A percentile compares a stretch with the other conserved stretches of the same genome.
phyloP scores from a whole-genome alignment of 37 sponge, comb jelly and placozoan species.

The Beroe forskalii region DNA sequence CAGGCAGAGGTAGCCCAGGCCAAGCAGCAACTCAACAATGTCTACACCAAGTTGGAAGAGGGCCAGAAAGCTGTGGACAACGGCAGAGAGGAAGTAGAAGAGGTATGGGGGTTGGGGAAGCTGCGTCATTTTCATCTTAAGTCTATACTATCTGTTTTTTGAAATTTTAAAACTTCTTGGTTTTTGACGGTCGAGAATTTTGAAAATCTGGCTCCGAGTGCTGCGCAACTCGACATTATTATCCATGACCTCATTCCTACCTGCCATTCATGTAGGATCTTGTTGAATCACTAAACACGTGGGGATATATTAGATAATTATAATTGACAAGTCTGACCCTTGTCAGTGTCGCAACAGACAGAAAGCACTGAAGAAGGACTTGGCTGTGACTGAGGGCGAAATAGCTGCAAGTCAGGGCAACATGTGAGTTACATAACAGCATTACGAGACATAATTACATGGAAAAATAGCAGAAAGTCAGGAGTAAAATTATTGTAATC shows the following conservation, averaged over 20 bases:
- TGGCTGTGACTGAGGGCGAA: conserved; percentile 11
- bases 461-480: no score
- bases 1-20: conserved; percentile 60
- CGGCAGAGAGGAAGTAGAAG: conserved; percentile 52
- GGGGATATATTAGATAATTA: no score
- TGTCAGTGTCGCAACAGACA: conserved; percentile 42
- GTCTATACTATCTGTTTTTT: no score
- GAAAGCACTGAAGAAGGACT: conserved; percentile 28
- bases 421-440: background rate
- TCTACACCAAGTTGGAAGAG: conserved; percentile 14
- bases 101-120: background rate
- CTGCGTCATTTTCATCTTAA: background rate
- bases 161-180: no score
- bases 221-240: no score
- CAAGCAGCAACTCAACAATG: background rate
- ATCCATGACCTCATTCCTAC: no score
- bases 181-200: no score
- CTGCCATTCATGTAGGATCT: no score
- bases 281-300: no score
- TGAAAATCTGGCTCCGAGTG: no score
- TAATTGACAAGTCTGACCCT: background rate
- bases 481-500: no score
- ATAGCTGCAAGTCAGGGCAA: conserved; percentile 29
- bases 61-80: background rate
- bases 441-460: no score